A percentile compares a stretch with the other conserved stretches of the same genome.
These are phyloP conservation scores for Grapholita molesta DNA, from an alignment of 1,140 invertebrate genomes.

Conservation along the genomic window DNA sequence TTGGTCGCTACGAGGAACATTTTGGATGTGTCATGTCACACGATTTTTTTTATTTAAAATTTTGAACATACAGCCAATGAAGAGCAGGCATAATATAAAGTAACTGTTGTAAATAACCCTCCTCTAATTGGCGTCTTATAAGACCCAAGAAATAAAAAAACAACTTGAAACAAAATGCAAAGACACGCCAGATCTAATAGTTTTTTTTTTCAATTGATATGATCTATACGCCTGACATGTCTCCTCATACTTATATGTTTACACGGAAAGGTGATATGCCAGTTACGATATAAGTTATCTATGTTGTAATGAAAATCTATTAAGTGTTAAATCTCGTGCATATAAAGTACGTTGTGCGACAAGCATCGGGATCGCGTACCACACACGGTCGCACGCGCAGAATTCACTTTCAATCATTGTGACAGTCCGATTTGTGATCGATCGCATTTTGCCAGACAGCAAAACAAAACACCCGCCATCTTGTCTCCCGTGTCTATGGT, in stretches of 20 bases:
- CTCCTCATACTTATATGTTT: too few species aligned
- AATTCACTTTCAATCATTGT: constrained; percentile 36
- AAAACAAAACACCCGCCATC: constrained; percentile 28
- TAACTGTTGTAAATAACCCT: too few species aligned
- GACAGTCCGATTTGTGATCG: constrained; percentile 47
- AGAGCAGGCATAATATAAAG: too few species aligned
- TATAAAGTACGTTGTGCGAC: neutral
- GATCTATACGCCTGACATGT: too few species aligned
- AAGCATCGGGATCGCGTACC: neutral
- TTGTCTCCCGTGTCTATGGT: constrained; percentile 18
- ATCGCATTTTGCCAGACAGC: constrained; percentile 34
- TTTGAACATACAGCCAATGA: too few species aligned
- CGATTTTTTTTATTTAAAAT: neutral
- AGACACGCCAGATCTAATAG: too few species aligned
- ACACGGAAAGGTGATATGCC: neutral
- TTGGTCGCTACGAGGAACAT: neutral
- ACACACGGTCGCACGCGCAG: neutral
- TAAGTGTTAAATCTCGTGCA: neutral
- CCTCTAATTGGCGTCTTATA: too few species aligned
- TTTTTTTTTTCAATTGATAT: too few species aligned
- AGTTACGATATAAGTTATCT: neutral
- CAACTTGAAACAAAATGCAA: too few species aligned
- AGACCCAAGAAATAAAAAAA: too few species aligned
- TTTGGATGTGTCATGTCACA: neutral
- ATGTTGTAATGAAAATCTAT: neutral